Conservation (phyloP, 2,113 vertebrate species). For the Eupsittula cactorum region DNA sequence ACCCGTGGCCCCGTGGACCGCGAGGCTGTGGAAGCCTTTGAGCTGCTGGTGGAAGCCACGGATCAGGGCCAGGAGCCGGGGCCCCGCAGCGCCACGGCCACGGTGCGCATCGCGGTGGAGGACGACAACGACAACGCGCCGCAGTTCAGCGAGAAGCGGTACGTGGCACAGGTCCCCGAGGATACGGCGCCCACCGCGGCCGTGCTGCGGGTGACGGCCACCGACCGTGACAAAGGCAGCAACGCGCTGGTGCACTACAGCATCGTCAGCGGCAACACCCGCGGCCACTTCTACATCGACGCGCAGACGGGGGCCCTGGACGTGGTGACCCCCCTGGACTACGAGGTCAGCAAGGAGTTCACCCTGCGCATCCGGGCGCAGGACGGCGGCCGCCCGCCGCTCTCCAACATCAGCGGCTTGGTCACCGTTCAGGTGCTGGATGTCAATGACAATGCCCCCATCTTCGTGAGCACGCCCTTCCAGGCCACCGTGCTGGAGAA, state of each 20-base stretch:
- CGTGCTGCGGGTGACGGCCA: conserved; percentile 87
- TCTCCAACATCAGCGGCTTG: conserved; percentile 93
- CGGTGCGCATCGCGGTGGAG: conserved; percentile 87
- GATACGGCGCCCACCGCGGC: conserved; percentile 82
- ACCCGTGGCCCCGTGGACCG: conserved; percentile 89
- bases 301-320: conserved; percentile 91
- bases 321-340: conserved; percentile 90
- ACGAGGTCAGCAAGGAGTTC: conserved; percentile 92
- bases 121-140: conserved; percentile 95
- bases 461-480: conserved; percentile 95
- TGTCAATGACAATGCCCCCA: conserved; percentile 92
- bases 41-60: conserved; percentile 87
- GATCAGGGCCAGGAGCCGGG: conserved; percentile 91
- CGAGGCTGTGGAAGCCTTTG: conserved; percentile 86
- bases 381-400: conserved; percentile 90
- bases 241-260: conserved; percentile 94
- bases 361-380: conserved; percentile 89
- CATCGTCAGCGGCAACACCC: conserved; percentile 95
- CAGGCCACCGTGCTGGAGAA: conserved; percentile 94
- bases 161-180: conserved; percentile 88
- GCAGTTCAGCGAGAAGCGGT: conserved; percentile 93
- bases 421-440: conserved; percentile 93
- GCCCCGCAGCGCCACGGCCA: conserved; percentile 87
- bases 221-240: conserved; percentile 88
- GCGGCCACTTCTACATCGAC: conserved; percentile 95